Evolutionary conservation across 2,797 vertebrate genomes (phyloP), one percentile per base, ranked within the genome.

Genomic region (Hydrophis major): DNA sequence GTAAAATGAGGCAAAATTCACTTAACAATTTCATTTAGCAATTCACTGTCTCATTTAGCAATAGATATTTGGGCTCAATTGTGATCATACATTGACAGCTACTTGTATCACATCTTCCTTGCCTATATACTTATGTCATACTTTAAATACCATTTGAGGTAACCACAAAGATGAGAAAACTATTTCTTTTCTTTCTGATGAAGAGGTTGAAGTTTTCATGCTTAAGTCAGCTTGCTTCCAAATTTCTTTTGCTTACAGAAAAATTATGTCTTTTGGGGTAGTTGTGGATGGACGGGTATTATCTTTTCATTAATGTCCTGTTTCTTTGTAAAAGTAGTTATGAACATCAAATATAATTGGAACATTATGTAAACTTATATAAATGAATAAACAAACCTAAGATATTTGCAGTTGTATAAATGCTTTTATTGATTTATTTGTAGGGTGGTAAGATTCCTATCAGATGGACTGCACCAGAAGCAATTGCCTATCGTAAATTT

Each of bases 401-500:
- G 0, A 25, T 83, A 3, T 32, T 86, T 91, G 32, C 42, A 91
- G 50, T 89, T 93, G 92, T 92, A 94, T 95, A 91, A 94, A 32
- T 0, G 20, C 32, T 63, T 89, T 91, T 93, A 32, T 63, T 1
- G 0, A 90, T 94, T 90, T 89, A 86, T 93, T 98, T 96, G 78
- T 97, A 99, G 99, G 99, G 99, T 90, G 99, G 99, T 90, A 99
- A 99, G 97, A 99, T 99, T 96, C 99, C 99, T 56, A 99, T 99
- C 97, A 98, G 99, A 96, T 99, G 99, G 99, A 99, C 99, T 0
- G 99, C 99, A 1, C 99, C 99, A 1, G 99, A 99, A 98, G 99
- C 99, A 93, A 99, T 99, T 89, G 99, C 99, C 42, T 93, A 93
- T 91, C 93, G 93, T 86, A 93, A 93, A 93, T 93, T 93, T 93